Conservation (phyloP, 37 sponge, comb jelly and placozoan genomes). For the Mnemiopsis leidyi region DNA sequence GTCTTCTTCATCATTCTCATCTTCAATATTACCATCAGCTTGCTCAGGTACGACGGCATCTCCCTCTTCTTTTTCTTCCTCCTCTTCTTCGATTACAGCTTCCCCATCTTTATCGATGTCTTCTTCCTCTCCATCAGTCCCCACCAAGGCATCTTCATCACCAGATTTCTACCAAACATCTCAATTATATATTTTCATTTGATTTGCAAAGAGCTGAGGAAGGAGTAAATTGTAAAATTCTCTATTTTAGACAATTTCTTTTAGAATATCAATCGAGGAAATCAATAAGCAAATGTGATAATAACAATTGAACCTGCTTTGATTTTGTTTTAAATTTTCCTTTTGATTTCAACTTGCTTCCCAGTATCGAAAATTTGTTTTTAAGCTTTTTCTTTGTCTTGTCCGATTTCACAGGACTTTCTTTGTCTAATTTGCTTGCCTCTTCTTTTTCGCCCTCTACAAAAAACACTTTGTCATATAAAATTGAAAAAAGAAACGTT, state of each 20-base stretch:
- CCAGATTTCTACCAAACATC: constrained; percentile 7
- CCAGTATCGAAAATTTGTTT: neutral
- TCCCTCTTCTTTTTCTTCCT: constrained; percentile 3
- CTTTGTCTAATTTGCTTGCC: neutral
- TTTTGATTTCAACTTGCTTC: neutral
- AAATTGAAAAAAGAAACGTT: no score
- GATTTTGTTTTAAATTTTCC: neutral
- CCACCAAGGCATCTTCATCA: neutral
- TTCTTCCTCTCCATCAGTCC: neutral
- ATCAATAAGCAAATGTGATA: neutral
- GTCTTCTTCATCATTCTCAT: neutral
- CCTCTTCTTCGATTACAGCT: neutral
- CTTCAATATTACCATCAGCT: constrained; percentile 8
- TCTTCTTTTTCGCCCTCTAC: neutral
- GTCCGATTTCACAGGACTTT: neutral
- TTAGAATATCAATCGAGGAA: no score
- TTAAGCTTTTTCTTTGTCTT: neutral
- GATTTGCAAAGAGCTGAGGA: no score
- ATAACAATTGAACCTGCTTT: neutral
- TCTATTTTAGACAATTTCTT: no score
- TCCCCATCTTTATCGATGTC: neutral
- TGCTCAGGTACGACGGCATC: neutral
- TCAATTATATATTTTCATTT: no score
- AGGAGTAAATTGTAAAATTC: no score
- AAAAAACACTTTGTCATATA: no score